These are phyloP conservation scores for Rhabdophis nuchalis DNA, from an alignment of 2,797 vertebrate genomes.

Conservation along the genomic window DNA sequence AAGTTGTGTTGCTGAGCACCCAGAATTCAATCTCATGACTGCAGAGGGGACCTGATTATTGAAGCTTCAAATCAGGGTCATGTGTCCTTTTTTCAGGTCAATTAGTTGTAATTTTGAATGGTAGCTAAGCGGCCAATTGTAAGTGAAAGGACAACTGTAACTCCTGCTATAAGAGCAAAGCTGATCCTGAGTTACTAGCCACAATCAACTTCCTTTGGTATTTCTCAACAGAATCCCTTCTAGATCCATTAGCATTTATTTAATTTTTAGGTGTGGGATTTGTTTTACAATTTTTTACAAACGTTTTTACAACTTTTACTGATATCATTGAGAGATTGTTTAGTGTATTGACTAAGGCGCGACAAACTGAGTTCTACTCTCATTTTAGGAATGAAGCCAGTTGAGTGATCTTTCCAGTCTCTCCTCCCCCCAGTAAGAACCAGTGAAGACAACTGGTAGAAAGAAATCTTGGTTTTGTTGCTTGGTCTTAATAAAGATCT, in stretches of 20 bases:
- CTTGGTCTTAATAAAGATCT: neutral
- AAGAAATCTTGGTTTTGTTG: neutral
- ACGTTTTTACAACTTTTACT: neutral
- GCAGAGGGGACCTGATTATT: neutral
- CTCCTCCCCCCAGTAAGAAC: neutral
- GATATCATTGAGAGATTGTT: neutral
- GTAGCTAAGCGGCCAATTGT: neutral
- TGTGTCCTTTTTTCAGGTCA: neutral
- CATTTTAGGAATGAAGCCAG: neutral
- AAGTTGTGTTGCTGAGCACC: neutral
- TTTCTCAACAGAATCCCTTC: neutral
- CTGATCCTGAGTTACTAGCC: neutral
- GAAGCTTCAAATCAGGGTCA: neutral
- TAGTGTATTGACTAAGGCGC: neutral
- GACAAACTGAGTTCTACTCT: neutral
- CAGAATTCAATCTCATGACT: neutral
- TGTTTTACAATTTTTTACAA: neutral
- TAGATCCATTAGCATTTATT: neutral
- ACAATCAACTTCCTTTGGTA: neutral
- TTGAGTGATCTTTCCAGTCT: neutral
- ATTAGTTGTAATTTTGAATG: neutral
- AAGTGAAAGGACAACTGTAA: neutral
- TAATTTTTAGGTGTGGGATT: neutral
- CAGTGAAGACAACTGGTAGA: neutral
- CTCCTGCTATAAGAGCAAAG: neutral